phyloP scores from a whole-genome alignment of 2,888 invertebrate genomes.

The Melikaiella ostensackeni region DNA sequence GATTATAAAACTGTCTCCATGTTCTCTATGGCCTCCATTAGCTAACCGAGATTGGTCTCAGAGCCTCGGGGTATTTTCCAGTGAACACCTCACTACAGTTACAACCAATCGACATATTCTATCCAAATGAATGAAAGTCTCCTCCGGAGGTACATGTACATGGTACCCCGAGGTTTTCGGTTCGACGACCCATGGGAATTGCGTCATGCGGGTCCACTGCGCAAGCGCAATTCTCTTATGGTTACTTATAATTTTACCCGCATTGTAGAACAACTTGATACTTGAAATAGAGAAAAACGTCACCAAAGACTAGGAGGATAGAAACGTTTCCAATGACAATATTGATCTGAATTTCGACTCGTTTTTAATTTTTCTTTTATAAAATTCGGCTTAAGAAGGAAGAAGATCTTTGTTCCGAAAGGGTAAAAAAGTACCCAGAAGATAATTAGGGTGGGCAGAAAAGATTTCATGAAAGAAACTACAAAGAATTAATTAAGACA shows the following conservation, averaged over 20 bases:
- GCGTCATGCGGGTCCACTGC: conserved; percentile 55
- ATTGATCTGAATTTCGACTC: too few relatives aligned
- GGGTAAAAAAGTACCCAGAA: too few relatives aligned
- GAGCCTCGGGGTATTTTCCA: conserved; percentile 31
- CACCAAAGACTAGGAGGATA: neutral
- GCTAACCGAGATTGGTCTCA: neutral
- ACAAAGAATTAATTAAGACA: too few relatives aligned
- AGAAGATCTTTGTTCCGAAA: too few relatives aligned
- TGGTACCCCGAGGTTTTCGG: conserved; percentile 57
- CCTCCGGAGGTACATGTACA: conserved; percentile 8
- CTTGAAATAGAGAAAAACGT: neutral
- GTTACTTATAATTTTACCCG: neutral
- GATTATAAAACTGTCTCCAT: neutral
- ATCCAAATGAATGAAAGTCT: conserved; percentile 63
- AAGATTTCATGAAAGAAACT: too few relatives aligned
- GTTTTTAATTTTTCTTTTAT: too few relatives aligned
- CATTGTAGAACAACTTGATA: neutral
- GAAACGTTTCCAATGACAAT: neutral
- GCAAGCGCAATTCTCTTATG: neutral
- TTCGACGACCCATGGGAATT: conserved; percentile 67
- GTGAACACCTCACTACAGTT: conserved; percentile 11
- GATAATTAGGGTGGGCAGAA: too few relatives aligned
- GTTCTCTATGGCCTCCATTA: conserved; percentile 16
- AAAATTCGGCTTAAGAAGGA: too few relatives aligned
- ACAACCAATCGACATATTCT: conserved; percentile 47